Evolutionary conservation across 2,888 invertebrate species (phyloP).

Genomic region (Hirtodrosophila trivittata): DNA sequence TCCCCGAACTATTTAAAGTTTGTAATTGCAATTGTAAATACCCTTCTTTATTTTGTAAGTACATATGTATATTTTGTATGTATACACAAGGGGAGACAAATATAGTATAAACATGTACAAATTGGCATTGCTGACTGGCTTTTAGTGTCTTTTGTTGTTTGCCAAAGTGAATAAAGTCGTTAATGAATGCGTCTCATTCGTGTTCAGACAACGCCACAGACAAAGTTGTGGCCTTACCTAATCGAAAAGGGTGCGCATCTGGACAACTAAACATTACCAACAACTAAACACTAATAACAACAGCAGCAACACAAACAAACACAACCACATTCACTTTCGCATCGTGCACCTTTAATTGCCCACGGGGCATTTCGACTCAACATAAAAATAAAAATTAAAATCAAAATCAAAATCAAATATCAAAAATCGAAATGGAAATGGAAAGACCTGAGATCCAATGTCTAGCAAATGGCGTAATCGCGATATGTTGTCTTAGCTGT

Average conservation of each 20-base stretch:
- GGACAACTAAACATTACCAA: conserved; percentile 12
- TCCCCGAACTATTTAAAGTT: conserved; percentile 14
- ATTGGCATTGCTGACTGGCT: conserved; percentile 43
- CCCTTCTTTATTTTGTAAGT: neutral
- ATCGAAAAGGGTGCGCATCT: conserved; percentile 24
- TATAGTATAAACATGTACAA: conserved; percentile 23
- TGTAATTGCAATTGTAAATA: conserved; percentile 24
- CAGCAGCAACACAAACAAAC: conserved; percentile 2
- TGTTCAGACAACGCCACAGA: too few species aligned
- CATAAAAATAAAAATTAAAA: conserved; percentile 5
- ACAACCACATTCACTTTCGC: conserved; percentile 68
- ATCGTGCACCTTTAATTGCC: conserved; percentile 74
- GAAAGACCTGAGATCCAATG: conserved; percentile 29
- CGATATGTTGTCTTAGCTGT: conserved; percentile 1
- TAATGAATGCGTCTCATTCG: conserved; percentile 27
- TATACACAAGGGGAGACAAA: conserved; percentile 8
- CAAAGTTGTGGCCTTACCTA: conserved; percentile 47
- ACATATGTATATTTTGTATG: too few species aligned
- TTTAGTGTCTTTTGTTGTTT: conserved; percentile 19
- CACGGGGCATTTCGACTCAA: conserved; percentile 49
- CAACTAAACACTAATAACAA: neutral
- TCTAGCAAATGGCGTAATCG: conserved; percentile 66
- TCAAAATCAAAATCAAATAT: conserved; percentile 10
- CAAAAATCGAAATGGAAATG: conserved; percentile 26
- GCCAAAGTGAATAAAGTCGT: conserved; percentile 12